Evolutionary conservation across 2,888 invertebrate species (phyloP), one percentile per base, ranked within the genome.

Genomic region (Lepidocyrtinus sp.): DNA sequence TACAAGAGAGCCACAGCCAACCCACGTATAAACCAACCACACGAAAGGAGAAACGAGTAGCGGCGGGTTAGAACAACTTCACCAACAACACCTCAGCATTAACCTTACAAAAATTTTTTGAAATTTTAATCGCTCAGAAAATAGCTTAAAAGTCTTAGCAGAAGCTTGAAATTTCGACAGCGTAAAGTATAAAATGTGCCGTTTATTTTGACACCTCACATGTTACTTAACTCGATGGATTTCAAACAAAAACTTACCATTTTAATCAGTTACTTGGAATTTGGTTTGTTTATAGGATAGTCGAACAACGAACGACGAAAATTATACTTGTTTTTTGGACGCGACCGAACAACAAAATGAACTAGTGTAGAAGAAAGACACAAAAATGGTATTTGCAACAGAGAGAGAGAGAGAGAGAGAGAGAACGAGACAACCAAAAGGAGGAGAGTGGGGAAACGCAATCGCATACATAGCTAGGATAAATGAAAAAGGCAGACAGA

Each of bases 101-200:
- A 46, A 22, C 36, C n/a, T 26, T 21, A 1, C 12, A 69, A 71
- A 25, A 26, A 19, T 21, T 25, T 5, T 61, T 0, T 1, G 9
- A 55, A 71, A 63, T 70, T 77, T 77, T 36, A 71, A 67, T 61
- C 61, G 24, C 71, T 67, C 65, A 12, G 19, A 77, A 77, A 77
- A 5, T 25, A 21, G 15, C 89, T 91, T 91, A 91, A 91, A 90
- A 91, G 91, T 89, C 83, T 88, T 90, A 90, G 88, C 90, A 90
- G 90, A 85, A 83, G 81, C 88, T 88, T 90, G 90, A 91, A 92
- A 92, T 89, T 92, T 91, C 87, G 91, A 89, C 90, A 92, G 91
- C 87, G 88, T 70, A 87, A 88, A 88, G 88, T 88, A 87, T 86
- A 90, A 88, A 90, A 87, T 88, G 87, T 87, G 84, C 68, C 64